Base-by-base conservation (phyloP, 2,888 invertebrate species). In the Athalia cordata region DNA sequence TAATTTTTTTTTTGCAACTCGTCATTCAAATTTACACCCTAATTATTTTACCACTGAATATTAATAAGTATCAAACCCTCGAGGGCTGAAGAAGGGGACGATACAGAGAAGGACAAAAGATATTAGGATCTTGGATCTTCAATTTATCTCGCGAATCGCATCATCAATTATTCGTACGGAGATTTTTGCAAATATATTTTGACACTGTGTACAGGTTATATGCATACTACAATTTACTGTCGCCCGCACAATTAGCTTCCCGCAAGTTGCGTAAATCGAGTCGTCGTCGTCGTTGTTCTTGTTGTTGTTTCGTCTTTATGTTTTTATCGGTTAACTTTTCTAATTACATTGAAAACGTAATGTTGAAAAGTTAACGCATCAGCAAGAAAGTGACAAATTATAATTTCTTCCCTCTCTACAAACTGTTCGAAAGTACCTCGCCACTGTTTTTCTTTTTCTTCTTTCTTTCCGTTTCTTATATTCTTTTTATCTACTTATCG, bases 311-410 rank as follows among this genome's bases (percentile, higher is more conserved):
- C 62, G 49, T 13, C n/a, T 72, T 72, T 49, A 72, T 49, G 75
- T 75, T 75, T 29, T 75, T 75, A 75, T 75, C 75, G 62, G 75
- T 59, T 62, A 75, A 75, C 61, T 75, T 75, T 50, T 45, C 62
- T 75, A 75, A 75, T 75, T 64, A 64, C 75, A 75, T 62, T 50
- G 61, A 75, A 62, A 75, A 75, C 49, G 61, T 62, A 64, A 75
- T 64, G 75, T 72, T 47, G 47, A 72, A 72, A 68, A 55, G 52
- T 62, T 72, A 59, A 57, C 57, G 72, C 57, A 59, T 57, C 72
- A 47, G 57, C 45, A 59, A 13, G 72, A 59, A 57, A 59, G 59
- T 47, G 72, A 57, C 45, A 55, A 68, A 68, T 50, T 9, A 47
- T 59, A 15, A 72, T 72, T 5, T 9, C 13, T 15, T 45, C 45